Base-by-base conservation (phyloP, 1,140 invertebrate species). In the Drosophila tropicalis region DNA sequence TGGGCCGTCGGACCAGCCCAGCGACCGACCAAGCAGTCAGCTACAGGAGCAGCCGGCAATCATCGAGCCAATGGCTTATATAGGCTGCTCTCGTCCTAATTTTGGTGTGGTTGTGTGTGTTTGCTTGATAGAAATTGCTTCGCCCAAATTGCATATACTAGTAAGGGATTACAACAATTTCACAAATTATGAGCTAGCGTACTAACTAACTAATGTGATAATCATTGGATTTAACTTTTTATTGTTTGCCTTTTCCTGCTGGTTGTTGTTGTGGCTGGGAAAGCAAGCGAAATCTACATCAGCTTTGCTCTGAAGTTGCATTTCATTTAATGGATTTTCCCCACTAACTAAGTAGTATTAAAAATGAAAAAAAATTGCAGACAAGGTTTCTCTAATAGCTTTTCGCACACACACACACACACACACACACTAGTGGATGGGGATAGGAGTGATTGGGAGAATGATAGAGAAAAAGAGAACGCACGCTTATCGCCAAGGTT, bases 341-440 rank as follows among this genome's bases (percentile, higher is more conserved):
- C 32, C 12, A 15, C 29, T 1, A 32, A 70, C 68, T 73, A 86
- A 86, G 83, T 79, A 72, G 79, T 74, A 79, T 86, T 86, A 87
- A 86, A 76, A 79, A 56, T 67, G 62, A 56, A 62, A 55, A 72
- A 77, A 85, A 86, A 79, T 86, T 78, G 58, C 82, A 79, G 79
- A 83, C 79, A 81, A 82, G 70, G 72, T 72, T 83, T 76, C 82
- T 76, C 83, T 86, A 87, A 86, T 87, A 86, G 83, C 83, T 87
- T 86, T 87, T 57, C 83, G 76, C 82, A 75, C 67, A 51, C 55
- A 40, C 41, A 60, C 40, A 62, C n/a, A n/a, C 60, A 72, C 54
- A 62, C 12, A 67, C 12, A 60, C 47, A 36, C 44, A 61, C 29
- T 57, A 13, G 44, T 62, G 15, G 44, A 29, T 44, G n/a, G 40